Evolutionary conservation across 2,888 invertebrate species (phyloP).

Genomic region (Pecten maximus): DNA sequence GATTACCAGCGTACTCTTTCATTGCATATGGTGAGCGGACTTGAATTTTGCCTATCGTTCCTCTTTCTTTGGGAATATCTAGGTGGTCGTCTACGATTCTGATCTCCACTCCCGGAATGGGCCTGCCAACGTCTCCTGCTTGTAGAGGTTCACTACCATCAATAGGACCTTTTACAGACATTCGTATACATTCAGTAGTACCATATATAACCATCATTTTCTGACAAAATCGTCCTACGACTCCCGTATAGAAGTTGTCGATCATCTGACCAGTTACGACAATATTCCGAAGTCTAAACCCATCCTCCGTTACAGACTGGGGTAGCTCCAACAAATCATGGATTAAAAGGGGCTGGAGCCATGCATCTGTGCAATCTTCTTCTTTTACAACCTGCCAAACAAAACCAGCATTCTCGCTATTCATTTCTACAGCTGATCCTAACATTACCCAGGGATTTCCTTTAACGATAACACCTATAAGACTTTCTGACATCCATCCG

Average conservation of each 20-base stretch:
- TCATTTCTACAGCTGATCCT: neutral
- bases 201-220: conserved; percentile 37
- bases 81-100: conserved; percentile 38
- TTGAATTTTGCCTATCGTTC: conserved; percentile 28
- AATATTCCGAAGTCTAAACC: neutral
- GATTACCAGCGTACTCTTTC: conserved; percentile 36
- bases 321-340: neutral
- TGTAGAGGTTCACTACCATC: neutral
- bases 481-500: neutral
- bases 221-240: conserved; percentile 37
- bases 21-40: conserved; percentile 30
- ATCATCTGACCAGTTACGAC: conserved; percentile 45
- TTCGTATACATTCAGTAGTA: no score
- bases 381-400: neutral
- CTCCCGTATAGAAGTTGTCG: conserved; percentile 37
- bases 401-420: neutral
- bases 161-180: neutral
- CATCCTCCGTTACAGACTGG: neutral
- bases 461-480: neutral
- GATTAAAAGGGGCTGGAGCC: neutral
- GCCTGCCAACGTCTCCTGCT: conserved; percentile 41
- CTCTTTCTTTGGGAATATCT: neutral
- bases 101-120: conserved; percentile 41
- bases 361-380: neutral
- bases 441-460: neutral